Evolutionary conservation across 1,140 invertebrate species (phyloP).

Genomic region (Chironomus striatipennis): DNA sequence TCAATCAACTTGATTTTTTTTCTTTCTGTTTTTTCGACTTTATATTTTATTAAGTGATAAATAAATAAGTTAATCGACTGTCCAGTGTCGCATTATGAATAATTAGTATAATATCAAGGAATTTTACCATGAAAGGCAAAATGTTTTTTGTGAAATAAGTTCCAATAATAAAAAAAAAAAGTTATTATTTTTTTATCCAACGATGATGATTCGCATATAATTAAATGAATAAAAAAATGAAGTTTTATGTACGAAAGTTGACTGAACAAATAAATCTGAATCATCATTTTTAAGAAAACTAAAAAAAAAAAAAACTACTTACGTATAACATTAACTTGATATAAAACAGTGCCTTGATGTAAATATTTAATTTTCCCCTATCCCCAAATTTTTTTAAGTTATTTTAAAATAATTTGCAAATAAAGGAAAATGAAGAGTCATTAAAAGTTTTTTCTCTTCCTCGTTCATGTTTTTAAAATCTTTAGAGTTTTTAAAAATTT

Average conservation of each 20-base stretch:
- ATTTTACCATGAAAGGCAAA: not conserved
- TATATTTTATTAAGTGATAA: not conserved
- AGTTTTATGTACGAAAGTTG: not conserved
- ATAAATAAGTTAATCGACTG: not conserved
- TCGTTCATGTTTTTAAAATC: too few species aligned
- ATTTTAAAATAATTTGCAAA: too few species aligned
- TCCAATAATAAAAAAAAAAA: too few species aligned
- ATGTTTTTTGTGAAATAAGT: slow-evolving; percentile 6
- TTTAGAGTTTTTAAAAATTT: too few species aligned
- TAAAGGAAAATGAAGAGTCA: too few species aligned
- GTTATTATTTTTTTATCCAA: not conserved
- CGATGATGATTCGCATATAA: not conserved
- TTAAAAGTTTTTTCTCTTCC: too few species aligned
- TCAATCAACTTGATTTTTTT: not conserved
- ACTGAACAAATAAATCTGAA: not conserved
- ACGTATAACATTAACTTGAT: not conserved
- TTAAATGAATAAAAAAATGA: not conserved
- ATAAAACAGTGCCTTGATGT: slow-evolving; percentile 6
- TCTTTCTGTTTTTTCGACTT: not conserved
- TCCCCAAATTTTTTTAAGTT: too few species aligned
- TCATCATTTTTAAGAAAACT: too few species aligned
- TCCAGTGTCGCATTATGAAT: not conserved
- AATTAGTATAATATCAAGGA: not conserved
- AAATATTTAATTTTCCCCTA: not conserved
- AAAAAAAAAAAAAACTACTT: too few species aligned